A percentile compares a stretch with the other conserved stretches of the same genome.
phyloP scores from a whole-genome alignment of 2,113 vertebrate species.

The Toxotes jaculatrix region DNA sequence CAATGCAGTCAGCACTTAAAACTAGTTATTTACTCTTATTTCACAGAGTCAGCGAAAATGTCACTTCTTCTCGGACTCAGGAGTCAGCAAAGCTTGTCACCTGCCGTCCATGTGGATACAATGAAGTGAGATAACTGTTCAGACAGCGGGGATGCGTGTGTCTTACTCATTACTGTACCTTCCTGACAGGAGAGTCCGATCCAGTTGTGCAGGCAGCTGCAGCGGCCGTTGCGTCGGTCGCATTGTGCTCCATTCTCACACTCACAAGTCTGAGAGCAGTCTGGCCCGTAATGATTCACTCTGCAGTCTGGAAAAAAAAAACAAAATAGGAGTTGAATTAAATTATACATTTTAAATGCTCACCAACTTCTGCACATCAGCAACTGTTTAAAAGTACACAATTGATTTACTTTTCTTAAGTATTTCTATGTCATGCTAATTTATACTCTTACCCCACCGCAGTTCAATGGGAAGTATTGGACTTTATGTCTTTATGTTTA shows the following conservation, averaged over 20 bases:
- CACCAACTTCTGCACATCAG: not conserved
- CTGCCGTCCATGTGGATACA: slow-evolving; percentile 10
- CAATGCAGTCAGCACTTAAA: slow-evolving; percentile 55
- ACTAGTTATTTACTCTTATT: slow-evolving; percentile 53
- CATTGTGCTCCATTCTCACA: slow-evolving; percentile 87
- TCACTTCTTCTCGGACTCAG: slow-evolving; percentile 20
- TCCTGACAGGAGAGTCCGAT: slow-evolving; percentile 87
- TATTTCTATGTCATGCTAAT: not conserved
- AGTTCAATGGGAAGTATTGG: not conserved
- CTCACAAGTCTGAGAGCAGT: slow-evolving; percentile 87
- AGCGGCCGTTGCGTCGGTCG: slow-evolving; percentile 85
- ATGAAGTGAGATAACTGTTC: not conserved
- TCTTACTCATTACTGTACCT: slow-evolving; percentile 78
- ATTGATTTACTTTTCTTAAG: not conserved
- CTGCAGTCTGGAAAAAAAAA: slow-evolving; percentile 85
- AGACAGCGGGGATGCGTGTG: not conserved
- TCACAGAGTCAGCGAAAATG: slow-evolving; percentile 61
- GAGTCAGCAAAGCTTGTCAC: slow-evolving; percentile 24
- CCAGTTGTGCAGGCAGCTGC: slow-evolving; percentile 86
- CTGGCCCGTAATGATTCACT: slow-evolving; percentile 84
- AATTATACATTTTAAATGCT: not conserved
- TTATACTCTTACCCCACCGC: not conserved
- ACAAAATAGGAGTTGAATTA: not conserved
- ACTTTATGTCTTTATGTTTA: not conserved
- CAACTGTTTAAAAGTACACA: not conserved